Conservation (phyloP, 2,888 invertebrate genomes). For the Patella depressa region DNA sequence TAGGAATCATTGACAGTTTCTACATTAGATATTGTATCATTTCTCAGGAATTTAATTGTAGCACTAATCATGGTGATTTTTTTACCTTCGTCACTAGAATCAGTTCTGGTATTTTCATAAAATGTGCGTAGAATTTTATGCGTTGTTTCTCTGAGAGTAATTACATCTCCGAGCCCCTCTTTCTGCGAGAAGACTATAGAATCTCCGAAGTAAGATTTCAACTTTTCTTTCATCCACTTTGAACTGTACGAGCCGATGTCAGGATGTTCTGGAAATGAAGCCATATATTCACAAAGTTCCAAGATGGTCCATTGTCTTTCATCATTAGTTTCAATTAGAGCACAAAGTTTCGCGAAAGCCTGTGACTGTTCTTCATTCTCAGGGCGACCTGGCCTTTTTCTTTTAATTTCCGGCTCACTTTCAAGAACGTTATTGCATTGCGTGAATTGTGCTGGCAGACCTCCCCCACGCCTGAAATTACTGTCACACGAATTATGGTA, state of each 20-base stretch:
- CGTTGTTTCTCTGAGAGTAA: neutral
- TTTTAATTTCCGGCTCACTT: neutral
- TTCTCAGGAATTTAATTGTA: conserved; percentile 18
- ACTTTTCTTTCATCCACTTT: neutral
- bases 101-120: neutral
- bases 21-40: conserved; percentile 10
- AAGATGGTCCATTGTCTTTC: neutral
- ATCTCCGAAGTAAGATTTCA: neutral
- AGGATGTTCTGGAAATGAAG: neutral
- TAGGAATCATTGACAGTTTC: neutral
- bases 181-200: neutral
- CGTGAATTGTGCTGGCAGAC: neutral
- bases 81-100: conserved; percentile 15
- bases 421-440: neutral
- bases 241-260: neutral
- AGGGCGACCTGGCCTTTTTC: neutral
- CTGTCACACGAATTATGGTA: neutral
- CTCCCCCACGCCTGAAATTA: neutral
- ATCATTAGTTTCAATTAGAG: neutral
- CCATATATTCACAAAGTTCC: neutral
- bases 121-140: neutral
- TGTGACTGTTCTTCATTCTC: neutral
- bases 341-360: neutral
- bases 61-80: conserved; percentile 17
- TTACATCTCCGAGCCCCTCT: neutral